Percentiles rank a stretch among this genome's conserved stretches.
phyloP scores from a whole-genome alignment of 2,113 vertebrate species.

The Silurus glanis region DNA sequence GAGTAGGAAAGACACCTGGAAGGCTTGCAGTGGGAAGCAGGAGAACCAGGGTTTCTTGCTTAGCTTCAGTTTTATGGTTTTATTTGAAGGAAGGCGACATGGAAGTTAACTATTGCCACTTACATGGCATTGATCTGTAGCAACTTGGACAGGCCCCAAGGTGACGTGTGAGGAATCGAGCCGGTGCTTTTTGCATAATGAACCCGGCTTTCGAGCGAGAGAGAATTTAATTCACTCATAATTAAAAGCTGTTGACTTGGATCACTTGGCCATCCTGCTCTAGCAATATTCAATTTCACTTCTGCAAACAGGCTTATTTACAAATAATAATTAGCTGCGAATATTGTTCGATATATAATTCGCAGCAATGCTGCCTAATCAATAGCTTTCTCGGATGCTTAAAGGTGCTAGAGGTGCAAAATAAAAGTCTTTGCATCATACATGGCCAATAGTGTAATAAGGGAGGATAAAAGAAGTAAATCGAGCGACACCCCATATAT shows the following conservation, averaged over 20 bases:
- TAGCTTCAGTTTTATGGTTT: conserved; percentile 53
- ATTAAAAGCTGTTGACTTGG: conserved; percentile 46
- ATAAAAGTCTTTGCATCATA: neutral
- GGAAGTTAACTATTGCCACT: conserved; percentile 47
- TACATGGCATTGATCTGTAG: conserved; percentile 50
- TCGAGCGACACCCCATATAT: conserved; percentile 32
- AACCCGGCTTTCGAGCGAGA: conserved; percentile 31
- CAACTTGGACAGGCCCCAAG: conserved; percentile 45
- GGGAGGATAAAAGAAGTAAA: conserved; percentile 13
- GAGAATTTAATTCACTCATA: conserved; percentile 43
- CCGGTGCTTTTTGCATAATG: conserved; percentile 37
- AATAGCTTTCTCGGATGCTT: neutral
- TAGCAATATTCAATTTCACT: conserved; percentile 14
- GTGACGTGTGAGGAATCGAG: conserved; percentile 39
- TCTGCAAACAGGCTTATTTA: conserved; percentile 39
- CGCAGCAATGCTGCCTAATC: neutral
- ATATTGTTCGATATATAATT: neutral
- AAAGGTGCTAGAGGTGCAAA: neutral
- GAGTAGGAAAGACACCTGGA: conserved; percentile 50
- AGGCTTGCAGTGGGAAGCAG: conserved; percentile 18
- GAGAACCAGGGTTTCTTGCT: conserved; percentile 45
- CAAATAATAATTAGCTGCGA: conserved; percentile 19
- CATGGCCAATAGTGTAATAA: neutral
- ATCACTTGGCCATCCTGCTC: conserved; percentile 24
- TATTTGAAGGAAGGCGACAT: conserved; percentile 45